Evolutionary conservation across 2,797 vertebrate genomes (phyloP), one percentile per base, ranked within the genome.

Genomic region (Lates japonicus): DNA sequence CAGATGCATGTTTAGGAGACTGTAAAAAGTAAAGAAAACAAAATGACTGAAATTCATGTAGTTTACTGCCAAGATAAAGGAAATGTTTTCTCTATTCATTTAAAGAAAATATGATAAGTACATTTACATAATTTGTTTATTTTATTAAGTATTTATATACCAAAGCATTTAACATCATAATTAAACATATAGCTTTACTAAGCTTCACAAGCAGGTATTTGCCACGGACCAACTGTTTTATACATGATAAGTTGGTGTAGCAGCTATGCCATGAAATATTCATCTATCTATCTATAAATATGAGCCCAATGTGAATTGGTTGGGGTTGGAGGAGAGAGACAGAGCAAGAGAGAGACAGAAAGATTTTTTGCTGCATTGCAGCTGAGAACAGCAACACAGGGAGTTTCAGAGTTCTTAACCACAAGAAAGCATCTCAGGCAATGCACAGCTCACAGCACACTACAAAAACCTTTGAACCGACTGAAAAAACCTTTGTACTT

Each of bases 301-400:
- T 66, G 20, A 60, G 44, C 29, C 59, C 17, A 41, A 64, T 66
- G 70, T 48, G 29, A 84, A 78, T 46, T 66, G 29, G 64, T 70
- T 64, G 31, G 63, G 57, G 73, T 46, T 70, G 35, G 62, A 73
- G 10, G 49, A 62, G 75, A 72, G 72, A 77, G 65, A 65, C 54
- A 22, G 46, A 54, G 63, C 13, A 37, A 66, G 16, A 75, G 44
- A 75, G 29, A 67, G 51, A 81, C 29, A 68, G 25, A 65, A 46
- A 76, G 5, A 61, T 58, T 55, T 82, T 87, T 85, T 92, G 81
- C 80, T 90, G 88, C 88, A 94, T 81, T 92, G 92, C 90, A 90
- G 91, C 70, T 78, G 55, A 85, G 67, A 76, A 76, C 67, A 85
- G 63, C 58, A 86, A 70, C 69, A 74, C 44, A 35, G 63, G 69